Conservation (phyloP, 2,113 vertebrate genomes). For the Blennius ocellaris region DNA sequence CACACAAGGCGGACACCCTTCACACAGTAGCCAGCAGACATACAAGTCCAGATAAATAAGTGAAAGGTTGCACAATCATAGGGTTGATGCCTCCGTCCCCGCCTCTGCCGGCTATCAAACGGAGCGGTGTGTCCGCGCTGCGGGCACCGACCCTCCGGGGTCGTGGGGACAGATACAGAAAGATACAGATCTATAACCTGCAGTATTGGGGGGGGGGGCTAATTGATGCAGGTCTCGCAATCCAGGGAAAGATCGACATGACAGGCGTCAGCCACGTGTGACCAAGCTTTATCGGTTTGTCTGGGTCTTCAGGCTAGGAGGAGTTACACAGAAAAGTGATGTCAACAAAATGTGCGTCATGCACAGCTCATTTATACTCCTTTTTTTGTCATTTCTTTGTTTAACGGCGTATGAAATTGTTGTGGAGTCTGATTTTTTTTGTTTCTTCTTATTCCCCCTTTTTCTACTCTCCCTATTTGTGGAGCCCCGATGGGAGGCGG, state of each 20-base stretch:
- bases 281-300: slow-evolving; percentile 62
- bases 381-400: slow-evolving; percentile 65
- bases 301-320: slow-evolving; percentile 53
- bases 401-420: slow-evolving; percentile 66
- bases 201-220: slow-evolving; percentile 55
- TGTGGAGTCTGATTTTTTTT: background rate
- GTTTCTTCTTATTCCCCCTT: background rate
- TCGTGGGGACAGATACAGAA: slow-evolving; percentile 60
- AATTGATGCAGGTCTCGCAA: slow-evolving; percentile 67
- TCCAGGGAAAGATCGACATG: slow-evolving; percentile 60
- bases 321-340: slow-evolving; percentile 35
- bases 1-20: slow-evolving; percentile 33
- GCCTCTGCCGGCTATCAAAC: slow-evolving; percentile 53
- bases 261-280: slow-evolving; percentile 69
- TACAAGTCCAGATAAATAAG: slow-evolving; percentile 11
- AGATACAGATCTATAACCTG: slow-evolving; percentile 73
- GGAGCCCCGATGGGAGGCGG: slow-evolving; percentile 48
- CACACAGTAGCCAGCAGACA: slow-evolving; percentile 32
- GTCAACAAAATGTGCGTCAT: slow-evolving; percentile 36
- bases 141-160: slow-evolving; percentile 49
- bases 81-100: slow-evolving; percentile 50
- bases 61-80: slow-evolving; percentile 42
- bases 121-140: slow-evolving; percentile 52
- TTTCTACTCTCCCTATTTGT: background rate
- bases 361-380: slow-evolving; percentile 53